These are phyloP conservation scores for Papilio elwesi DNA, from an alignment of 2,888 invertebrate genomes.

Conservation along the genomic window DNA sequence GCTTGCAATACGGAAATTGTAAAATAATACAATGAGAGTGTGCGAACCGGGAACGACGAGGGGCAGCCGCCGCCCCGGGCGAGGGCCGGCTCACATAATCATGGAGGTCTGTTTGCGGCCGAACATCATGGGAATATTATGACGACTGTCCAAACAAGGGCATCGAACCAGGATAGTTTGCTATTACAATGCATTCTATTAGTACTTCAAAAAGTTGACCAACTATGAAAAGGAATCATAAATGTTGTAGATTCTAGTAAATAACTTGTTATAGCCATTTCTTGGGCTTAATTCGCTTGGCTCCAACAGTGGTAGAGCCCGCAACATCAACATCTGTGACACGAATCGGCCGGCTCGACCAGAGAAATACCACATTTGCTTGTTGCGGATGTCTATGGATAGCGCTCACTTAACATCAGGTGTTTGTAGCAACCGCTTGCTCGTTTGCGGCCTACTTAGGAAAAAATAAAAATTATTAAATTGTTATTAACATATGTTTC, in stretches of 20 bases:
- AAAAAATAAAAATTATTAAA: too few relatives aligned
- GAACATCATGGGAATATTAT: constrained; percentile 40
- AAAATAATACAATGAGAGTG: constrained; percentile 26
- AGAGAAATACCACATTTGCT: too few relatives aligned
- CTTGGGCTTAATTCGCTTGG: too few relatives aligned
- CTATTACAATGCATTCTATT: background rate
- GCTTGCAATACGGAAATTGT: constrained; percentile 32
- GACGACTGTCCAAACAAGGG: constrained; percentile 40
- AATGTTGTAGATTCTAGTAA: background rate
- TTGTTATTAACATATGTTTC: too few relatives aligned
- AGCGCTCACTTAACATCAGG: too few relatives aligned
- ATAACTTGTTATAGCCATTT: too few relatives aligned
- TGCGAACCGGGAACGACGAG: constrained; percentile 10
- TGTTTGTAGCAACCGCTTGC: too few relatives aligned
- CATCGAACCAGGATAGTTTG: constrained; percentile 31
- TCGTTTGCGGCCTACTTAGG: too few relatives aligned
- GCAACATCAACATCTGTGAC: too few relatives aligned
- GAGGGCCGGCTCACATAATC: constrained; percentile 39
- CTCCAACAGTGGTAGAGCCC: too few relatives aligned
- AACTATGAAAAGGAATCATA: background rate
- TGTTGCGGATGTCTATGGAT: too few relatives aligned
- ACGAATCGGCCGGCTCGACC: too few relatives aligned
- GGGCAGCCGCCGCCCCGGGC: constrained; percentile 33
- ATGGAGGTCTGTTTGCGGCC: constrained; percentile 36
- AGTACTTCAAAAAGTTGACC: constrained; percentile 13